phyloP scores from a whole-genome alignment of 2,113 vertebrate species.

The Oxygymnocypris stewartii region DNA sequence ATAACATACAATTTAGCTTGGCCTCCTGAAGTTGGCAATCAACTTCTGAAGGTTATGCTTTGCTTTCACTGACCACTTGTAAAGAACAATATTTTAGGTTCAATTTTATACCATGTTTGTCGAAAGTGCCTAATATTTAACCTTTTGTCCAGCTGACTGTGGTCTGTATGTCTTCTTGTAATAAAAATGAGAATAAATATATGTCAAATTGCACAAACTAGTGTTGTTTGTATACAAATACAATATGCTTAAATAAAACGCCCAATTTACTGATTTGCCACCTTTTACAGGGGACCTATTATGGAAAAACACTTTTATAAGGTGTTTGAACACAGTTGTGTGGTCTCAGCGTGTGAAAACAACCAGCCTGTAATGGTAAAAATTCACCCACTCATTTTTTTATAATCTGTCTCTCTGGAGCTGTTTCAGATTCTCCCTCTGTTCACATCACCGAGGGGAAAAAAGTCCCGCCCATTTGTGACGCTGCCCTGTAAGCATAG shows the following conservation, averaged over 20 bases:
- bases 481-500: no score
- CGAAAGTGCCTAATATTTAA: background rate
- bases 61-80: background rate
- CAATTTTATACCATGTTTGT: background rate
- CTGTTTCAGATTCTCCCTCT: no score
- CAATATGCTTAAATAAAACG: conserved; percentile 35
- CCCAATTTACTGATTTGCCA: conserved; percentile 35
- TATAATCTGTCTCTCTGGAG: no score
- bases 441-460: no score
- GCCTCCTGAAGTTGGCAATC: background rate
- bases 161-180: background rate
- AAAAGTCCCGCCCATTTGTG: no score
- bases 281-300: background rate
- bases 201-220: background rate
- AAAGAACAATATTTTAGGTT: background rate
- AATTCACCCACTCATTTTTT: no score
- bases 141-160: background rate
- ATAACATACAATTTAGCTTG: background rate
- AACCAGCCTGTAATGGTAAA: no score
- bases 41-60: background rate
- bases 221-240: background rate
- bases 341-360: no score
- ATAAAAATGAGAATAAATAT: background rate
- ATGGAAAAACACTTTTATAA: no score
- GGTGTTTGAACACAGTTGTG: no score